phyloP scores from a whole-genome alignment of 2,888 invertebrate species.

The Malthinus seriepunctatus region DNA sequence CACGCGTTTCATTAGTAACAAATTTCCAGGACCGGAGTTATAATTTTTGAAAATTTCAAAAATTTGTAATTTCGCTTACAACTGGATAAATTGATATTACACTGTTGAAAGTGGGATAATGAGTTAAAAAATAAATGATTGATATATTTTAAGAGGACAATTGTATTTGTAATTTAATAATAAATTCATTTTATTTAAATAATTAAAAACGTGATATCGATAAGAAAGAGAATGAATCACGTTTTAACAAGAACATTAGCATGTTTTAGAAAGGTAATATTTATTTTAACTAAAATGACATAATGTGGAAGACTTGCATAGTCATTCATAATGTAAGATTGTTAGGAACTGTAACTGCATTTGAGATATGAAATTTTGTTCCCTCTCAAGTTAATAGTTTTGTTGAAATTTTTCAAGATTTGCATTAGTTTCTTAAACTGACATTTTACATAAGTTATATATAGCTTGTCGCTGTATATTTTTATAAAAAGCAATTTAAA shows the following conservation, averaged over 20 bases:
- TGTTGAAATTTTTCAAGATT: constrained; percentile 39
- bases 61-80: too few relatives aligned
- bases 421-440: constrained; percentile 49
- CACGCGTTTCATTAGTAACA: too few relatives aligned
- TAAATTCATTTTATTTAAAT: constrained; percentile 6
- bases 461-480: constrained; percentile 28
- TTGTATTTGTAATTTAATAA: background rate
- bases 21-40: too few relatives aligned
- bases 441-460: constrained; percentile 52
- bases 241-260: constrained; percentile 8
- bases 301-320: constrained; percentile 17
- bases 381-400: constrained; percentile 11
- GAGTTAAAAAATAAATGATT: too few relatives aligned
- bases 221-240: constrained; percentile 12
- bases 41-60: too few relatives aligned
- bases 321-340: constrained; percentile 14
- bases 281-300: constrained; percentile 20
- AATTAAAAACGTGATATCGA: constrained; percentile 16
- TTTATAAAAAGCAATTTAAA: constrained; percentile 31
- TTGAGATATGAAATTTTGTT: constrained; percentile 40
- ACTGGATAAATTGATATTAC: too few relatives aligned
- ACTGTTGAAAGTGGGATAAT: too few relatives aligned
- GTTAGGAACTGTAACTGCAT: constrained; percentile 35
- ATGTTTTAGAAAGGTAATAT: constrained; percentile 14
- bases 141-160: background rate